These are phyloP conservation scores for Tribolium castaneum DNA, from an alignment of 1,140 invertebrate genomes.

Conservation along the genomic window DNA sequence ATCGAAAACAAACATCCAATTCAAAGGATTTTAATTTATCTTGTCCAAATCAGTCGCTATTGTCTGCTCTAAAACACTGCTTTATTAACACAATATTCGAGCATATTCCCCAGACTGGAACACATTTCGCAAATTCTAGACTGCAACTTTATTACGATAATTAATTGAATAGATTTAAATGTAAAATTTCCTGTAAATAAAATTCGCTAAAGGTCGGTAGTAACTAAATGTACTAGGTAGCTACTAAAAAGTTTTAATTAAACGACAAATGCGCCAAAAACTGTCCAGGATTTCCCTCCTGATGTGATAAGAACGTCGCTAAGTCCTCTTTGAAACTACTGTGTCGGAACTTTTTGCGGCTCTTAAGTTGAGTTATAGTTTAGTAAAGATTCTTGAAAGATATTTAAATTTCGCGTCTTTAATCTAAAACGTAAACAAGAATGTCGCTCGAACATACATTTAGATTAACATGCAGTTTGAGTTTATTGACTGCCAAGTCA, in stretches of 20 bases:
- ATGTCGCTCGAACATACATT: not conserved
- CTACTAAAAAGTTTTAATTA: slow-evolving; percentile 38
- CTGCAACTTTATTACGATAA: not conserved
- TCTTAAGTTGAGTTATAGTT: slow-evolving; percentile 29
- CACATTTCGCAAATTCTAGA: not conserved
- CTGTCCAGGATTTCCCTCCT: slow-evolving; percentile 22
- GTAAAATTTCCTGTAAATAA: too few relatives aligned
- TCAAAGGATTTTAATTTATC: slow-evolving; percentile 44
- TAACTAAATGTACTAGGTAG: slow-evolving; percentile 21
- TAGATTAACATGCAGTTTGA: not conserved
- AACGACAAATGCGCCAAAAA: slow-evolving; percentile 29
- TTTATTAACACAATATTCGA: slow-evolving; percentile 35
- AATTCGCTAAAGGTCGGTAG: too few relatives aligned
- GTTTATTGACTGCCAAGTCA: not conserved
- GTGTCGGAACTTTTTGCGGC: slow-evolving; percentile 20
- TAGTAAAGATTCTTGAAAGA: slow-evolving; percentile 2
- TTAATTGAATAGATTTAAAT: too few relatives aligned
- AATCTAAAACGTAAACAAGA: slow-evolving; percentile 1
- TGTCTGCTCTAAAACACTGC: slow-evolving; percentile 35
- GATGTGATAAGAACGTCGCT: slow-evolving; percentile 33
- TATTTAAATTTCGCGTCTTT: slow-evolving; percentile 13
- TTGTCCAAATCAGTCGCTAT: slow-evolving; percentile 38
- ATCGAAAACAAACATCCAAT: slow-evolving; percentile 5
- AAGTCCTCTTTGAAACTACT: slow-evolving; percentile 36
- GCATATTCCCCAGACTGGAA: too few relatives aligned